Base-by-base conservation (phyloP, 2,113 vertebrate genomes). In the Sylvilagus bachmani region DNA sequence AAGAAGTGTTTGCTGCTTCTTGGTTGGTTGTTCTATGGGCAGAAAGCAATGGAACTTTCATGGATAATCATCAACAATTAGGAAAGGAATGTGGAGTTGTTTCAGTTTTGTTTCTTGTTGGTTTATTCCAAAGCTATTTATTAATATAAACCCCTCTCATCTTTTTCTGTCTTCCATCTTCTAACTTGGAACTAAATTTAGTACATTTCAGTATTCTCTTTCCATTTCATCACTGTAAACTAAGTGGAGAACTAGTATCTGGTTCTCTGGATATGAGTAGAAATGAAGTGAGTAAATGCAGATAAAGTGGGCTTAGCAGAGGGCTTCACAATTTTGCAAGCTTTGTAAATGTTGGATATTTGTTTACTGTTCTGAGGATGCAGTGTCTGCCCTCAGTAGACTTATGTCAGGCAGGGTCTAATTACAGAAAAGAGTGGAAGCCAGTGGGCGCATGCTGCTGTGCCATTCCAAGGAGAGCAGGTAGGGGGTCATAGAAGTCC, bases 401-500 rank as follows among this genome's bases (percentile, higher is more conserved):
- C 17, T 61, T 19, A 21, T 80, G 7, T 22, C 53, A 8, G 31
- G 2, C 25, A 9, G 75, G 10, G 2, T 44, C 14, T 67, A 33
- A 24, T 21, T 79, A 38, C 4, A 67, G 44, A 70, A 82, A 25
- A 73, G 5, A 73, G 58, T 10, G 3, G 5, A 51, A 24, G 4
- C 1, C 16, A 24, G 19, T 38, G 11, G 53, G 10, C 1, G 3
- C 1, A 2, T 3, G 16, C 55, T 14, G 14, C 25, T 51, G 33
- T 13, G 25, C 51, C 19, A 44, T 14, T 6, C 5, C 25, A 55
- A 17, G 27, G 9, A 70, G 29, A 79, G 31, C 4, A 44, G 51
- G 12, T 24, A 8, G 67, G 17, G 8, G 31, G 10, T 62, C 29
- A 10, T 5, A 79, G 71, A 6, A 86, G n/a, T 29, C 10, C n/a